Base-by-base conservation (phyloP, 92 coral and sea anemone species). In the Montipora capitata region DNA sequence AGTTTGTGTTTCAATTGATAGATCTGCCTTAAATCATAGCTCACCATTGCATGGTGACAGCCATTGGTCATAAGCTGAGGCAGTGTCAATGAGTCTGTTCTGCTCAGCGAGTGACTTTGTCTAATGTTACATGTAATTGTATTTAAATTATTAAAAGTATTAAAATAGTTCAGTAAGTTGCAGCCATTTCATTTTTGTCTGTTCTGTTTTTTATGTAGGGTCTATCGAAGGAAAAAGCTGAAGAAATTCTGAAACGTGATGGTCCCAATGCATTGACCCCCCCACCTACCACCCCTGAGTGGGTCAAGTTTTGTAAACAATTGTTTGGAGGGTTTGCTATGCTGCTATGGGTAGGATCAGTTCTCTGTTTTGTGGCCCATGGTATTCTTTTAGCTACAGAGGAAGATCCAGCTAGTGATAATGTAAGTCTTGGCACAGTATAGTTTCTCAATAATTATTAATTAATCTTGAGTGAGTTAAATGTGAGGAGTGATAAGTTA, bases 241-340 rank as follows among this genome's bases (percentile, higher is more conserved):
- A 90, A 9, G 93, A 87, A 40, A 15, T 89, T 12, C 61, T 95
- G 13, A 89, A 83, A 80, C 93, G 98, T 14, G 96, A 97, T 92
- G 99, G 99, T 5, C 99, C 94, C 35, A 97, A 97, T 88, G 96
- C 99, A 41, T 78, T 97, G 77, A 91, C 98, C 54, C 99, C 99
- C 39, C 99, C 99, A 67, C 98, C 96, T 8, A 97, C 99, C 7
- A 96, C 96, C 44, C 99, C 99, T 40, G 99, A 95, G 69, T 97
- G 99, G 99, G 92, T 97, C 52, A 97, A 97, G 79, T 97, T 97
- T 81, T 88, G 92, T 56, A 87, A 85, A 54, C 92, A 92, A 77
- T 62, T 97, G 81, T 97, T 97, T 86, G 97, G 99, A 27, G 99
- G 99, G 8, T 97, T 97, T 83, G 93, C 99, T 3, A 85, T 90